Conservation (phyloP, 2,888 invertebrate species). For the Steinernema carpocapsae region DNA sequence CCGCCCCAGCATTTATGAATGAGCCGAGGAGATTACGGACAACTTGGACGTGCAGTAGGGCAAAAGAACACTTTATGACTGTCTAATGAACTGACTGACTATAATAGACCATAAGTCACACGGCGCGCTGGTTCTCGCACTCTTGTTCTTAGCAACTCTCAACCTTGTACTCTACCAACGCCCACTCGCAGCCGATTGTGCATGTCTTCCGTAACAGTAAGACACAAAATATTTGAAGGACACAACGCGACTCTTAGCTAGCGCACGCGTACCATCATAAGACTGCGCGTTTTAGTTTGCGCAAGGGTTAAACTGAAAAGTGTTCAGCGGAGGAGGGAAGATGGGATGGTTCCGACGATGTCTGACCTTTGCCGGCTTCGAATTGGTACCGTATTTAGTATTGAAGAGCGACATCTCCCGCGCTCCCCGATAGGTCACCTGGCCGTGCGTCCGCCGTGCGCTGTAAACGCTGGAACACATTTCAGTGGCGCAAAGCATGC, state of each 20-base stretch:
- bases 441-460: background rate
- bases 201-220: slow-evolving; percentile 28
- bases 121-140: slow-evolving; percentile 2
- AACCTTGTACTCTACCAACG: slow-evolving; percentile 27
- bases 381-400: background rate
- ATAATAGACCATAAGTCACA: slow-evolving; percentile 31
- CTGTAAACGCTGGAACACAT: slow-evolving; percentile 23
- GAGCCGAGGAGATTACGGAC: slow-evolving; percentile 31
- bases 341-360: slow-evolving; percentile 9
- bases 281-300: slow-evolving; percentile 21
- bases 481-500: background rate
- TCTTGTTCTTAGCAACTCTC: slow-evolving; percentile 23
- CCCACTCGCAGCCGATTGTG: slow-evolving; percentile 29
- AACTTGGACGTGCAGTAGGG: slow-evolving; percentile 19
- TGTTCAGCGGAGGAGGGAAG: background rate
- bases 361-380: background rate
- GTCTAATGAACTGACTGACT: slow-evolving; percentile 31
- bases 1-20: slow-evolving; percentile 35
- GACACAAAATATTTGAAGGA: slow-evolving; percentile 31
- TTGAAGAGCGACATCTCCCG: background rate
- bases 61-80: slow-evolving; percentile 25
- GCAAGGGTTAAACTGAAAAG: background rate
- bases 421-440: slow-evolving; percentile 2
- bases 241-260: slow-evolving; percentile 24
- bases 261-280: background rate